Evolutionary conservation across 2,888 invertebrate genomes (phyloP).

Genomic region (Nematopogon swammerdamellus): DNA sequence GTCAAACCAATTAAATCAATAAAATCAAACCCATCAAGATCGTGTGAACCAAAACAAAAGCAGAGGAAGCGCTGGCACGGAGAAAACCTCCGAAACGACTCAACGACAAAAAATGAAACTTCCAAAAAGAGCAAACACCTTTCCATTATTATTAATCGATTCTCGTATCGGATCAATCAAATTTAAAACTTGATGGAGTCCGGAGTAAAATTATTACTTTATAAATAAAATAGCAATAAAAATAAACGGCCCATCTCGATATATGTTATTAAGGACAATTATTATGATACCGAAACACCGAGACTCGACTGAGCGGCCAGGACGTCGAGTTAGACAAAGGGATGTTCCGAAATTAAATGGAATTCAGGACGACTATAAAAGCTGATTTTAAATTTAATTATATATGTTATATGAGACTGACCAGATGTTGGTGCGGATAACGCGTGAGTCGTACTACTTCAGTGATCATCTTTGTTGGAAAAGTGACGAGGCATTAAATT

Average conservation of each 20-base stretch:
- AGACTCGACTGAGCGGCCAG: conserved; percentile 25
- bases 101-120: conserved; percentile 37
- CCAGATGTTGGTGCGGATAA: background rate
- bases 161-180: conserved; percentile 56
- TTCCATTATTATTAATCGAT: conserved; percentile 48
- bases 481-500: too few species aligned
- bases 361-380: background rate
- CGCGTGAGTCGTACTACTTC: background rate
- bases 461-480: too few species aligned
- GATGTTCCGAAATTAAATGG: background rate
- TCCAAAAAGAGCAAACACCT: conserved; percentile 36
- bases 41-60: conserved; percentile 27
- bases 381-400: background rate
- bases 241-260: conserved; percentile 47
- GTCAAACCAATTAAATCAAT: conserved; percentile 15
- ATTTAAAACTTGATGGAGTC: conserved; percentile 52
- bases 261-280: conserved; percentile 58
- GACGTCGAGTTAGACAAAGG: background rate
- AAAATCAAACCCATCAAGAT: conserved; percentile 31
- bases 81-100: conserved; percentile 36
- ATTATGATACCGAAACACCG: conserved; percentile 38
- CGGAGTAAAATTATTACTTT: conserved; percentile 53
- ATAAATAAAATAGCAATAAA: conserved; percentile 59
- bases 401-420: background rate
- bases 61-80: conserved; percentile 19